phyloP scores from a whole-genome alignment of 2,888 invertebrate species.

The Halictus ligatus region DNA sequence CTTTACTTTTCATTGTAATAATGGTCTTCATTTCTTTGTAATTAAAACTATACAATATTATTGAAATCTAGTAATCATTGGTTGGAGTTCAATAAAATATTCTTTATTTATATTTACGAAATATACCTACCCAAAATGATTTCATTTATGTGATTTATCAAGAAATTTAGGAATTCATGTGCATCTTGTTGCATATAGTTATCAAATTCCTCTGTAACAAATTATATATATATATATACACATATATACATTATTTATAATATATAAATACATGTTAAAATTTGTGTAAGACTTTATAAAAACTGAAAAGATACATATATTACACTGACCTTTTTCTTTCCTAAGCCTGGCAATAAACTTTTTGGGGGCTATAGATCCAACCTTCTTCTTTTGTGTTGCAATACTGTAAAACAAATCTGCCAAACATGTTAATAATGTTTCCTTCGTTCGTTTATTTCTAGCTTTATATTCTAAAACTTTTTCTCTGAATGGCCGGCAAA shows the following conservation, averaged over 20 bases:
- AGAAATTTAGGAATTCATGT: conserved; percentile 99
- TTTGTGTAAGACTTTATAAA: conserved; percentile 7
- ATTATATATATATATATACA: neutral
- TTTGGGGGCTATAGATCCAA: conserved; percentile 99
- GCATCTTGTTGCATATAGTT: conserved; percentile 99
- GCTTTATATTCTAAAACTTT: conserved; percentile 99
- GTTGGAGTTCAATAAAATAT: neutral
- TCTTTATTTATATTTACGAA: neutral
- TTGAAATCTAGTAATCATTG: neutral
- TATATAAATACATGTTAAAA: neutral
- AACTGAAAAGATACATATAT: conserved; percentile 28
- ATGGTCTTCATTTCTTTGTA: neutral
- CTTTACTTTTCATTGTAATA: neutral
- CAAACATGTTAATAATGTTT: conserved; percentile 98
- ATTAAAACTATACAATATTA: neutral
- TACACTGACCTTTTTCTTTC: conserved; percentile 96
- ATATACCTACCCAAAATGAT: conserved; percentile 93
- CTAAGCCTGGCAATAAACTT: conserved; percentile 99
- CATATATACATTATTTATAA: neutral
- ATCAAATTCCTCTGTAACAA: conserved; percentile 96
- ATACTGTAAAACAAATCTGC: conserved; percentile 99
- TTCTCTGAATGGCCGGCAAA: conserved; percentile 99
- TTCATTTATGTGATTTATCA: conserved; percentile 99
- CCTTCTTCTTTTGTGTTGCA: conserved; percentile 99
- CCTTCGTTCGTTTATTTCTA: conserved; percentile 97